Evolutionary conservation across 2,113 vertebrate genomes (phyloP).

Genomic region (Thymallus thymallus): DNA sequence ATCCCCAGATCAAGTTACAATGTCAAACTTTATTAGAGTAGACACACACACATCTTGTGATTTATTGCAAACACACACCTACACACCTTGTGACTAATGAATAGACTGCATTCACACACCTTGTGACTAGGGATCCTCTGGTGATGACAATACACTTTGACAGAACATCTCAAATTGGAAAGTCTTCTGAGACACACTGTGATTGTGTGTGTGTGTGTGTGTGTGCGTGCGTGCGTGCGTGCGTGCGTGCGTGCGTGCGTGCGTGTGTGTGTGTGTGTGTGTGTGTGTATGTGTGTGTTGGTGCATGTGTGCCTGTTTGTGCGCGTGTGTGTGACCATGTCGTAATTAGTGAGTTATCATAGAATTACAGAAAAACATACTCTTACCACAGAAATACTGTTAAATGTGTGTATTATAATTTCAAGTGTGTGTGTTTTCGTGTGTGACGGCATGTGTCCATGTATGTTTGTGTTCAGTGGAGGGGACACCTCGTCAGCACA

Average conservation of each 20-base stretch:
- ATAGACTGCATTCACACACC: not conserved
- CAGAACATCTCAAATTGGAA: not conserved
- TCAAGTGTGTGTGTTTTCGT: not conserved
- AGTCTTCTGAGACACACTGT: not conserved
- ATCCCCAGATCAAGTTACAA: not conserved
- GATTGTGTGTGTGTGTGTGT: too few relatives aligned
- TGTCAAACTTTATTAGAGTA: not conserved
- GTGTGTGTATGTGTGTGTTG: not conserved
- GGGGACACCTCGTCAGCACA: conserved; percentile 1
- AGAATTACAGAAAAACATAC: too few relatives aligned
- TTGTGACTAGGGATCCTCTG: not conserved
- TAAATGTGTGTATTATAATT: not conserved
- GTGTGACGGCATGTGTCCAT: not conserved
- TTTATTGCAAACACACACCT: not conserved
- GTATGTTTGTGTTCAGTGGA: not conserved
- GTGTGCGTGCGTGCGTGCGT: not conserved
- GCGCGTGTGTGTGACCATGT: not conserved
- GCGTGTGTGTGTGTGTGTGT: conserved; percentile 3
- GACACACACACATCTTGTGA: not conserved
- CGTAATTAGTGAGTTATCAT: not conserved
- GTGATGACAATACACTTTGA: not conserved
- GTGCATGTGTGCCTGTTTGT: not conserved
- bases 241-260: not conserved
- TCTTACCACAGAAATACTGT: too few relatives aligned
- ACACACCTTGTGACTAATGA: conserved; percentile 1